Evolutionary conservation across 1,140 invertebrate species (phyloP).

Genomic region (Drosophila gunungcola): DNA sequence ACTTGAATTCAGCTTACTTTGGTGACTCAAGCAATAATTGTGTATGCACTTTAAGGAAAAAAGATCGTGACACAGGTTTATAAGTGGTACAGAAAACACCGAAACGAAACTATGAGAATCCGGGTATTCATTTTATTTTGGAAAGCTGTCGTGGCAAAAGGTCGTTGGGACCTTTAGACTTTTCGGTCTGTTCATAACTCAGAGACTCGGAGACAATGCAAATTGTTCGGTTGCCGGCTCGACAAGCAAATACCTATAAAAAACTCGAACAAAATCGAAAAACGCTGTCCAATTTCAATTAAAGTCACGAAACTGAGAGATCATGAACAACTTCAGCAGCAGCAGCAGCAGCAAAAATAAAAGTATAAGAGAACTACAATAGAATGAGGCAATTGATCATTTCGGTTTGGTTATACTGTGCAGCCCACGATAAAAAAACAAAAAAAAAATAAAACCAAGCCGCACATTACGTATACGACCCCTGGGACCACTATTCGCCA

Average conservation of each 20-base stretch:
- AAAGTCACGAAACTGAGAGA: constrained; percentile 60
- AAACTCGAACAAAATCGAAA: constrained; percentile 30
- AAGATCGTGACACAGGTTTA: constrained; percentile 2
- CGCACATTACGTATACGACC: constrained; percentile 61
- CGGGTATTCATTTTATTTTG: constrained; percentile 22
- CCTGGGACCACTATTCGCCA: constrained; percentile 44
- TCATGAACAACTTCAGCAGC: constrained; percentile 30
- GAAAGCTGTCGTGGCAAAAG: constrained; percentile 18
- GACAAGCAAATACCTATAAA: constrained; percentile 29
- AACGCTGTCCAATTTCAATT: constrained; percentile 56
- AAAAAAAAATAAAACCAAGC: constrained; percentile 21
- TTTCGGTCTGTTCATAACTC: constrained; percentile 24
- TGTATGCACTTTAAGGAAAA: constrained; percentile 2
- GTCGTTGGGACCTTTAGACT: constrained; percentile 32
- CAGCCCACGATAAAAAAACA: constrained; percentile 40
- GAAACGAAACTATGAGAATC: constrained; percentile 15
- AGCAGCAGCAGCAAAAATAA: constrained; percentile 19
- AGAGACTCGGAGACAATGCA: constrained; percentile 15
- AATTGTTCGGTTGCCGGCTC: constrained; percentile 19
- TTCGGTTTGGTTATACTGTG: constrained; percentile 25
- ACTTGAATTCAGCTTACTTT: not conserved
- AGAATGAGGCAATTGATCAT: constrained; percentile 52
- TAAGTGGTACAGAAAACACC: constrained; percentile 24
- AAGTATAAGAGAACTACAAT: constrained; percentile 35
- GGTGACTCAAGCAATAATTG: constrained; percentile 4